These are phyloP conservation scores for Atopsyche davidsoni DNA, from an alignment of 1,140 invertebrate genomes.

Conservation along the genomic window DNA sequence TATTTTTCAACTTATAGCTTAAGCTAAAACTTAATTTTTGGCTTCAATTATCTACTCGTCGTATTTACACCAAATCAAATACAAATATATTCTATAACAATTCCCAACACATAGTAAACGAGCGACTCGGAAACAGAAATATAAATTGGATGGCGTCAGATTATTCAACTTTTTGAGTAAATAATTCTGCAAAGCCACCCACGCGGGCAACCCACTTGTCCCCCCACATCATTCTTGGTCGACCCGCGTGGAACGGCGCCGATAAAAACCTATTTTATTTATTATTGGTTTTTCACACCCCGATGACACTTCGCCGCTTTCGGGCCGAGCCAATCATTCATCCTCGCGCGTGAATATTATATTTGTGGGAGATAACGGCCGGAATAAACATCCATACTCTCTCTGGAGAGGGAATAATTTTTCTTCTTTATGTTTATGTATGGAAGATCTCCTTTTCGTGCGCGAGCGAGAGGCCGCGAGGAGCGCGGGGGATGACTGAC, in stretches of 20 bases:
- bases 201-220: too few species aligned
- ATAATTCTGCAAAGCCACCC: too few species aligned
- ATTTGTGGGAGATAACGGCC: slow-evolving; percentile 29
- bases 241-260: slow-evolving; percentile 21
- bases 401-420: slow-evolving; percentile 23
- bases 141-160: too few species aligned
- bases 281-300: slow-evolving; percentile 26
- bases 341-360: slow-evolving; percentile 29
- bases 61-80: too few species aligned
- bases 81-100: too few species aligned
- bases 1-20: too few species aligned
- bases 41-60: too few species aligned
- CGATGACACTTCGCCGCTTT: slow-evolving; percentile 11
- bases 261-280: slow-evolving; percentile 32
- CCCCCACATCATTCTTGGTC: too few species aligned
- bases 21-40: too few species aligned
- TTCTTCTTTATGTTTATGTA: slow-evolving; percentile 30
- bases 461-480: slow-evolving; percentile 3
- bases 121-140: too few species aligned
- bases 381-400: slow-evolving; percentile 27
- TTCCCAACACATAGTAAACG: too few species aligned
- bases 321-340: slow-evolving; percentile 26
- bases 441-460: slow-evolving; percentile 15
- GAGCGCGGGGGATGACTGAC: background rate
- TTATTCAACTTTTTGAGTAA: too few species aligned